A percentile compares a stretch with the other conserved stretches of the same genome.
Conservation (phyloP, 2,888 invertebrate genomes). For the Nomada fabriciana region DNA sequence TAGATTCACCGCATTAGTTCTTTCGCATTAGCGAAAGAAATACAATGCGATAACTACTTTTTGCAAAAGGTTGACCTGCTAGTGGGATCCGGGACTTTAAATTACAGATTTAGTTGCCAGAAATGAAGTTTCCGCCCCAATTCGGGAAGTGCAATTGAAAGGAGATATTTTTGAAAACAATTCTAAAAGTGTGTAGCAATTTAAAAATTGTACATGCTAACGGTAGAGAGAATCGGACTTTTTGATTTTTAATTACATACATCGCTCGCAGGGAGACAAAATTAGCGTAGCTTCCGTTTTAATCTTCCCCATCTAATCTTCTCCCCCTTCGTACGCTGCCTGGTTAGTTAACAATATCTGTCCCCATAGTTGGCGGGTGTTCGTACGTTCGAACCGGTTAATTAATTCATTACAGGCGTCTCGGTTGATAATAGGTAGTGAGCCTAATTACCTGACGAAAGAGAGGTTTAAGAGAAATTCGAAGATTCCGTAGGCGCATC, state of each 20-base stretch:
- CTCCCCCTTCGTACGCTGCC: slow-evolving; percentile 9
- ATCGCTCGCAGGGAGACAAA: slow-evolving; percentile 13
- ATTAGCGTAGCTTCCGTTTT: slow-evolving; percentile 41
- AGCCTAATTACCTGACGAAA: slow-evolving; percentile 61
- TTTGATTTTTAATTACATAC: slow-evolving; percentile 16
- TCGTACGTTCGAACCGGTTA: slow-evolving; percentile 52
- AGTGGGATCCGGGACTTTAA: too few species aligned
- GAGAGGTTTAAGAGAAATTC: slow-evolving; percentile 40
- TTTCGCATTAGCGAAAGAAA: too few species aligned
- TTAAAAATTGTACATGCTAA: slow-evolving; percentile 7
- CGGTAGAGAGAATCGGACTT: slow-evolving; percentile 11
- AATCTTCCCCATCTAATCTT: slow-evolving; percentile 50
- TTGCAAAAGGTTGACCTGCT: too few species aligned
- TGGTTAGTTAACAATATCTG: slow-evolving; percentile 48
- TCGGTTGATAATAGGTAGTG: slow-evolving; percentile 38
- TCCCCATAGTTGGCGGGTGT: slow-evolving; percentile 37
- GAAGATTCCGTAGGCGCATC: slow-evolving; percentile 21
- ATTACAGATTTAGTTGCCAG: too few species aligned
- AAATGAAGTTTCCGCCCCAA: too few species aligned
- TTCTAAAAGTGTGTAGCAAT: too few species aligned
- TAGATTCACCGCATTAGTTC: too few species aligned
- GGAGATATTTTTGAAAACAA: too few species aligned
- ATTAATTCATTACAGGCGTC: slow-evolving; percentile 53
- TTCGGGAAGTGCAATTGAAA: too few species aligned
- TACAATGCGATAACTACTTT: too few species aligned